Evolutionary conservation across 2,888 invertebrate genomes (phyloP).

Genomic region (Cordilura impudica): DNA sequence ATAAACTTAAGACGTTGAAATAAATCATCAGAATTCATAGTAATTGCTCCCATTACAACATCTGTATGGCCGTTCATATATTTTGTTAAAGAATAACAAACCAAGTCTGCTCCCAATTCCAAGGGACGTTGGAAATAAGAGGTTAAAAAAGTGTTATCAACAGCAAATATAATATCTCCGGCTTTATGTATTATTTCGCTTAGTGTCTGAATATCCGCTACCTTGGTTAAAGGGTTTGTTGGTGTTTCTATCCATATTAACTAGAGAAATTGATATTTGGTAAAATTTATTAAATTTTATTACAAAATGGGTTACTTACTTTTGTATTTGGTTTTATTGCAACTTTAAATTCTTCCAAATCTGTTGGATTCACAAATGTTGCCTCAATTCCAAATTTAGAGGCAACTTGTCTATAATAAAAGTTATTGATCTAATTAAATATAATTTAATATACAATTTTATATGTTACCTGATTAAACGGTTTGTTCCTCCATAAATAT

Average conservation of each 20-base stretch:
- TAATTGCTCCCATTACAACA: conserved; percentile 95
- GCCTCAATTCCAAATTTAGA: conserved; percentile 85
- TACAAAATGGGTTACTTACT: conserved; percentile 78
- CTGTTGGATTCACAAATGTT: conserved; percentile 88
- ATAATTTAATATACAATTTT: not conserved
- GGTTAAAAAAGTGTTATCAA: conserved; percentile 96
- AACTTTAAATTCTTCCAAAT: conserved; percentile 82
- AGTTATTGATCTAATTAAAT: not conserved
- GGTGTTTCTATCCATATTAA: conserved; percentile 96
- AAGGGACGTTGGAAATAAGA: conserved; percentile 94
- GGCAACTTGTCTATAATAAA: conserved; percentile 83
- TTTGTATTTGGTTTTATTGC: conserved; percentile 91
- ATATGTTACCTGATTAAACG: conserved; percentile 82
- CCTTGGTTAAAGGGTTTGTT: conserved; percentile 95
- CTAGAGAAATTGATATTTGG: conserved; percentile 78
- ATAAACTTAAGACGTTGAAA: conserved; percentile 87
- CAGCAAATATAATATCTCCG: conserved; percentile 83
- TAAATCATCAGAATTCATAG: conserved; percentile 86
- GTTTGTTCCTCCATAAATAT: conserved; percentile 96
- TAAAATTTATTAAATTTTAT: not conserved
- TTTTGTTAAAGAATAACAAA: conserved; percentile 95
- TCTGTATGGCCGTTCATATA: conserved; percentile 99
- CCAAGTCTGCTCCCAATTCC: conserved; percentile 93
- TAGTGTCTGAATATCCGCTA: conserved; percentile 90
- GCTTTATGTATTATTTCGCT: conserved; percentile 81